Evolutionary conservation across 1,140 invertebrate species (phyloP).

Genomic region (Pseudoatta argentina): DNA sequence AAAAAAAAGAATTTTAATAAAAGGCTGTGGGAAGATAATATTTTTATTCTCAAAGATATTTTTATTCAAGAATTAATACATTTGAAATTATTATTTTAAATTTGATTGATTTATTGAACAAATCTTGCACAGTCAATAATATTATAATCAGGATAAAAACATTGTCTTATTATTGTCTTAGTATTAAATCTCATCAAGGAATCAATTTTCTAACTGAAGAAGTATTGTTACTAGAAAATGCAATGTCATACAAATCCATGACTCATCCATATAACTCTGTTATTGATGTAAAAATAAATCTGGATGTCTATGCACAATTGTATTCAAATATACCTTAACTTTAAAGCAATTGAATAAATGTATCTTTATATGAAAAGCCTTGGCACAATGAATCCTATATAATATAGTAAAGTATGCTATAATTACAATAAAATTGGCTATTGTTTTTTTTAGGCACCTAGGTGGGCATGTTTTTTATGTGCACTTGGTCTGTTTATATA

Average conservation of each 20-base stretch:
- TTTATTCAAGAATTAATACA: no score
- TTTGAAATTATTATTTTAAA: background rate
- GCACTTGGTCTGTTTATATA: constrained; percentile 98
- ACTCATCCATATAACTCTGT: constrained; percentile 32
- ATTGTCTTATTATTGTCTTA: no score
- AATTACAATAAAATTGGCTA: background rate
- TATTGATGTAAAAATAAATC: background rate
- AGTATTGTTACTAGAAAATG: background rate
- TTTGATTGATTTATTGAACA: background rate
- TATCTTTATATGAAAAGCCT: background rate
- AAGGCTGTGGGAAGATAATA: background rate
- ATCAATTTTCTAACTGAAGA: background rate
- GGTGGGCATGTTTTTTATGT: constrained; percentile 97
- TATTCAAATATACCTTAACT: background rate
- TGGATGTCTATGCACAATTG: background rate
- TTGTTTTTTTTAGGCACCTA: constrained; percentile 89
- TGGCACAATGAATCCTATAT: background rate
- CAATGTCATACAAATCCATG: background rate
- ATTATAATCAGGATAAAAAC: background rate
- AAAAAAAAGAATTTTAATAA: no score
- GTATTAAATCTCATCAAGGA: background rate
- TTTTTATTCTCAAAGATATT: background rate
- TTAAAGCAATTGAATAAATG: constrained; percentile 1
- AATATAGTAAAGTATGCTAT: background rate
- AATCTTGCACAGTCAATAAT: background rate